Evolutionary conservation across 2,888 invertebrate genomes (phyloP).

Genomic region (Eulithis prunata): DNA sequence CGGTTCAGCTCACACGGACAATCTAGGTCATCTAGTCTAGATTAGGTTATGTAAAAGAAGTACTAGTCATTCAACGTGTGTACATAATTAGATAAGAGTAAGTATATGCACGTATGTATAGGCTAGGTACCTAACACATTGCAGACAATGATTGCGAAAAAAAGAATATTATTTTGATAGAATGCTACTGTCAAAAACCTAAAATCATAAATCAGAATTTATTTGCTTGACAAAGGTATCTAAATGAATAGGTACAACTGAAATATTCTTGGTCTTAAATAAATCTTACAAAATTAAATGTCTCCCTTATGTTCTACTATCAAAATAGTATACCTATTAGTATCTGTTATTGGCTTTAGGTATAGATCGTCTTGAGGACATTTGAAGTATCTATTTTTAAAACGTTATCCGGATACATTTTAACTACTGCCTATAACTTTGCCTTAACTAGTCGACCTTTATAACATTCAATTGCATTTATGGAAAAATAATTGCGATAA

Average conservation of each 20-base stretch:
- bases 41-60: conserved; percentile 29
- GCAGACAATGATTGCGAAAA: too few species aligned
- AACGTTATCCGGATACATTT: not conserved
- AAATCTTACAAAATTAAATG: too few species aligned
- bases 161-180: too few species aligned
- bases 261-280: too few species aligned
- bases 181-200: too few species aligned
- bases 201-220: too few species aligned
- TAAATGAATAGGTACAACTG: too few species aligned
- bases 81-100: not conserved
- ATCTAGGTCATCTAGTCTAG: conserved; percentile 31
- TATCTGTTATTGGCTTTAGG: too few species aligned
- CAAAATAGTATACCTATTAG: too few species aligned
- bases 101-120: not conserved
- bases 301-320: too few species aligned
- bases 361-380: too few species aligned
- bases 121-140: not conserved
- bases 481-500: conserved; percentile 25
- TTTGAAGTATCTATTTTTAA: not conserved
- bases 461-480: conserved; percentile 23
- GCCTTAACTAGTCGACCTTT: conserved; percentile 15
- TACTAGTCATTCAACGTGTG: conserved; percentile 21
- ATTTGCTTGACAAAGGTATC: too few species aligned
- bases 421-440: not conserved
- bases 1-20: conserved; percentile 19